These are phyloP conservation scores for Tamias sibiricus DNA, from an alignment of 2,113 vertebrate species.

Conservation along the genomic window DNA sequence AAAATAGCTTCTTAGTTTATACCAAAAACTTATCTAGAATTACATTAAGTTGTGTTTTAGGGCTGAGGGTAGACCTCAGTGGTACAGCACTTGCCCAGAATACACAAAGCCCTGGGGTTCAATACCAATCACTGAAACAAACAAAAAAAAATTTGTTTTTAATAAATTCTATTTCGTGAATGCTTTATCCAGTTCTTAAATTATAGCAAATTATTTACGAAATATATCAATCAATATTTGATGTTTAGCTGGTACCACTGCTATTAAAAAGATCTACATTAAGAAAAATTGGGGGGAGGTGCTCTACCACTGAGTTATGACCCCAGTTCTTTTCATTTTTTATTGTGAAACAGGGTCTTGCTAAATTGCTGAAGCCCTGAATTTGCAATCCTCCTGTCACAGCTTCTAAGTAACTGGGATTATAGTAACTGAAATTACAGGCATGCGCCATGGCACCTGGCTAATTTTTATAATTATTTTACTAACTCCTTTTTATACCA, in stretches of 20 bases:
- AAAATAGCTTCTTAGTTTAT: constrained; percentile 22
- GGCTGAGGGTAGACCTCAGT: too few species aligned
- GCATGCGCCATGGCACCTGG: neutral
- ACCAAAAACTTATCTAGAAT: neutral
- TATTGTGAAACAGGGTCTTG: too few species aligned
- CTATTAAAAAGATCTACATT: neutral
- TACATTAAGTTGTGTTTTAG: neutral
- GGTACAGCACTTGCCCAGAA: neutral
- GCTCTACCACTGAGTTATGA: too few species aligned
- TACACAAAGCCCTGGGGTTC: neutral
- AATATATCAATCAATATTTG: neutral
- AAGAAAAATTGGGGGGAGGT: neutral
- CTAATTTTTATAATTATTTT: neutral
- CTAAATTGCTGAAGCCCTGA: neutral
- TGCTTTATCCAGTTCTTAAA: constrained; percentile 14
- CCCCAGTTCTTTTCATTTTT: too few species aligned
- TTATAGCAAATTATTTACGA: constrained; percentile 6
- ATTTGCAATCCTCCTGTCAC: neutral
- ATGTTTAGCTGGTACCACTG: neutral
- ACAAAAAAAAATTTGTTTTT: neutral
- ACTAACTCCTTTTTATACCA: neutral
- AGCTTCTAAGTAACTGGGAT: neutral
- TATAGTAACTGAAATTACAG: neutral
- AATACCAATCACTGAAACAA: neutral
- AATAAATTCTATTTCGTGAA: neutral